Evolutionary conservation across 2,113 vertebrate species (phyloP).

Genomic region (Pachyramphus minor): DNA sequence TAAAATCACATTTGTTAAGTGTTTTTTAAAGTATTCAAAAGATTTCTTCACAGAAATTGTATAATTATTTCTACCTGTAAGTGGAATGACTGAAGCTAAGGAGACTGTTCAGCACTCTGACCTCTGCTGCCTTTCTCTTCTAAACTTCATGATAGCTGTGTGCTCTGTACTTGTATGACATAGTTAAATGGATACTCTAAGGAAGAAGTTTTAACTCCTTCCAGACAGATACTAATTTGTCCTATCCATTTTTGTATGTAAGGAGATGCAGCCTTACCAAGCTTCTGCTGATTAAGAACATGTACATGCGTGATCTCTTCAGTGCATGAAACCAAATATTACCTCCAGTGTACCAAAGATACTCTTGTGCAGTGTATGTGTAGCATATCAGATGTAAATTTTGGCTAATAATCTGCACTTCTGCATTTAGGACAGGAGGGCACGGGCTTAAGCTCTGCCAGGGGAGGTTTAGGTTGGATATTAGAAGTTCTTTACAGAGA

Average conservation of each 20-base stretch:
- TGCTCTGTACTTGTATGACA: neutral
- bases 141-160: neutral
- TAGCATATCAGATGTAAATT: neutral
- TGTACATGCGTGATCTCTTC: neutral
- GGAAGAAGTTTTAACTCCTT: neutral
- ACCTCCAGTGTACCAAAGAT: neutral
- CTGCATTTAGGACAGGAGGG: too few species aligned
- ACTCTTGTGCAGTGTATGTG: neutral
- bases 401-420: neutral
- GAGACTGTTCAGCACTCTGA: neutral
- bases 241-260: neutral
- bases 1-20: neutral
- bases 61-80: neutral
- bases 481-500: too few species aligned
- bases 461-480: too few species aligned
- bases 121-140: neutral
- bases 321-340: neutral
- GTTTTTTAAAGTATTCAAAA: neutral
- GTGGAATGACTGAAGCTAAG: neutral
- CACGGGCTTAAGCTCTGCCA: too few species aligned
- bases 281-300: neutral
- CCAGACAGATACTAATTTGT: neutral
- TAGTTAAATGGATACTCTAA: neutral
- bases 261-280: neutral
- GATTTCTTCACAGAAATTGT: neutral